phyloP scores from a whole-genome alignment of 2,113 vertebrate genomes.

The Eudorcas thomsonii region DNA sequence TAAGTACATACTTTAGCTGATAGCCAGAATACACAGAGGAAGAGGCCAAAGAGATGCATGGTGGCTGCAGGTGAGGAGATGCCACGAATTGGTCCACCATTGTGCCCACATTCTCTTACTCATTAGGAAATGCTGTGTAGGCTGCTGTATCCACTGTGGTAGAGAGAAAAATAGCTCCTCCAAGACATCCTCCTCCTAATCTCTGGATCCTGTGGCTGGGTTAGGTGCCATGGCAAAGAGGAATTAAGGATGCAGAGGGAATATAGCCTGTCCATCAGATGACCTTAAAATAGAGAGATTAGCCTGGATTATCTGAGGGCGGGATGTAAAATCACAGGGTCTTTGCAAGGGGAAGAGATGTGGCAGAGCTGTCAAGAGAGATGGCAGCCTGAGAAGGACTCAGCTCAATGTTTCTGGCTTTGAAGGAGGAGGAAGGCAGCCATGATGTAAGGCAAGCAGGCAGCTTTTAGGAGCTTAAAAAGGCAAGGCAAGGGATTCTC shows the following conservation, averaged over 20 bases:
- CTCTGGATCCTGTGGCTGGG: not conserved
- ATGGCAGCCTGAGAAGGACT: not conserved
- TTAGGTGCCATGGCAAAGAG: not conserved
- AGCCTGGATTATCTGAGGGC: not conserved
- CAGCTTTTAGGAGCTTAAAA: not conserved
- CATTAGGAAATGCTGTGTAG: not conserved
- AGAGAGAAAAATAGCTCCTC: too few relatives aligned
- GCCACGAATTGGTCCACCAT: accelerated
- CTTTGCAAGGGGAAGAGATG: not conserved
- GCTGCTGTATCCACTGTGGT: not conserved
- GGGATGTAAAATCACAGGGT: too few relatives aligned
- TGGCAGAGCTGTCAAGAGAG: not conserved
- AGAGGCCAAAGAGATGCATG: not conserved
- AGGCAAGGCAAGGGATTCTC: not conserved
- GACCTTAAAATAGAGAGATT: not conserved
- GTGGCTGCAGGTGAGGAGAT: not conserved
- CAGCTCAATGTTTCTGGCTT: not conserved
- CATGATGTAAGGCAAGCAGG: not conserved
- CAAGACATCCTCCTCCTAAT: not conserved
- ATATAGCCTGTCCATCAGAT: not conserved
- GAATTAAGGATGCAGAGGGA: not conserved
- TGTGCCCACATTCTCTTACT: not conserved
- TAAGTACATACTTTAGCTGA: not conserved
- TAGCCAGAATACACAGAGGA: not conserved
- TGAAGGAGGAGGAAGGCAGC: not conserved